phyloP scores from a whole-genome alignment of 2,888 invertebrate genomes.

The Pyrrhia umbra region DNA sequence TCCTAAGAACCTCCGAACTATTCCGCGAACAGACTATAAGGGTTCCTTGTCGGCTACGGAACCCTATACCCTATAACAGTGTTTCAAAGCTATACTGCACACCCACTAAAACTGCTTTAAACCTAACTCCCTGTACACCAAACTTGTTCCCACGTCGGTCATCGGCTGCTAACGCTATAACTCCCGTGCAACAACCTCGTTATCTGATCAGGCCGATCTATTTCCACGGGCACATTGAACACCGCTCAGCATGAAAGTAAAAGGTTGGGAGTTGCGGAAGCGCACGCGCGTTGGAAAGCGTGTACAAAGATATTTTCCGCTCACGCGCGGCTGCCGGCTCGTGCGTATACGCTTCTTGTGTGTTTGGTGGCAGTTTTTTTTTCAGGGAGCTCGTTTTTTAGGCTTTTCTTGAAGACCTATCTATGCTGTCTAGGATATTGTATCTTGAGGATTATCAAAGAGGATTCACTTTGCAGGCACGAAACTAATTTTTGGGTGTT shows the following conservation, averaged over 20 bases:
- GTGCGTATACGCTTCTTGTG: slow-evolving; percentile 45
- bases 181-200: slow-evolving; percentile 51
- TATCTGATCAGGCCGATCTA: slow-evolving; percentile 49
- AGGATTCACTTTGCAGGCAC: too few species aligned
- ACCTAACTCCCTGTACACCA: background rate
- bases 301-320: slow-evolving; percentile 62
- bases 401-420: background rate
- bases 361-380: slow-evolving; percentile 17
- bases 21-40: too few species aligned
- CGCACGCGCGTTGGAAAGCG: slow-evolving; percentile 66
- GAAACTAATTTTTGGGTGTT: too few species aligned
- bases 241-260: slow-evolving; percentile 54
- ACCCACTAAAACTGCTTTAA: background rate
- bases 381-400: slow-evolving; percentile 10
- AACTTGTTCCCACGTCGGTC: slow-evolving; percentile 34
- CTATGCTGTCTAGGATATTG: too few species aligned
- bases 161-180: slow-evolving; percentile 25
- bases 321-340: slow-evolving; percentile 56
- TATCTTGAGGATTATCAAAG: too few species aligned
- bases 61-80: too few species aligned
- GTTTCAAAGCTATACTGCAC: too few species aligned
- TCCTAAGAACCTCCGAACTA: too few species aligned
- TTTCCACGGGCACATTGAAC: slow-evolving; percentile 46
- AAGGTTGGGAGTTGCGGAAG: slow-evolving; percentile 39
- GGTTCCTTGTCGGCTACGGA: too few species aligned